Percentiles rank a stretch among this genome's conserved stretches.
phyloP scores from a whole-genome alignment of 2,888 invertebrate species.

The Camptogramma bilineatum region DNA sequence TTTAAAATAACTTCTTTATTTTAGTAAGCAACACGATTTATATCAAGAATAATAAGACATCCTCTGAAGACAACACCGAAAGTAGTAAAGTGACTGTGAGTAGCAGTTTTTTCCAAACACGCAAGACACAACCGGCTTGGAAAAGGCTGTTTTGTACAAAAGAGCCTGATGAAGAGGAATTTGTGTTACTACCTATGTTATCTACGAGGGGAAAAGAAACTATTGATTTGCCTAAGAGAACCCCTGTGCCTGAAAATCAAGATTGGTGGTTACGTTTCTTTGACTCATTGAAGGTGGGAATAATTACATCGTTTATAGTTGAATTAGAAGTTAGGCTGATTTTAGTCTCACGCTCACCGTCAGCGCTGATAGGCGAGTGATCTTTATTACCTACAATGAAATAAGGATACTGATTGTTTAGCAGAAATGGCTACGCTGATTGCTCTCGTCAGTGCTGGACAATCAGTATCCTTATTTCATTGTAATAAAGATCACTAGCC shows the following conservation, averaged over 20 bases:
- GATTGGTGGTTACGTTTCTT: slow-evolving; percentile 74
- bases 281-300: slow-evolving; percentile 53
- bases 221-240: slow-evolving; percentile 39
- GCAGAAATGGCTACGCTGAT: too few species aligned
- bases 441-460: too few species aligned
- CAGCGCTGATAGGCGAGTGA: too few species aligned
- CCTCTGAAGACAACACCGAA: slow-evolving; percentile 22
- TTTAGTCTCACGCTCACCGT: too few species aligned
- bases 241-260: slow-evolving; percentile 40
- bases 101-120: slow-evolving; percentile 31
- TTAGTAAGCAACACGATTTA: slow-evolving; percentile 50
- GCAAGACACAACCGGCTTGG: slow-evolving; percentile 53
- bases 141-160: slow-evolving; percentile 52
- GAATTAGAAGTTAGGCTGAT: too few species aligned
- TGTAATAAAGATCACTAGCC: too few species aligned
- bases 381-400: too few species aligned
- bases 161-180: slow-evolving; percentile 61
- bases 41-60: slow-evolving; percentile 44
- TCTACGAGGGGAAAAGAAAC: slow-evolving; percentile 46
- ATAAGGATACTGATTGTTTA: too few species aligned
- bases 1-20: slow-evolving; percentile 1
- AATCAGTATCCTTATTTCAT: too few species aligned
- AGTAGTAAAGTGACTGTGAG: slow-evolving; percentile 30
- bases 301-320: too few species aligned
- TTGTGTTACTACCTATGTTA: slow-evolving; percentile 63